Conservation (phyloP, 2,888 invertebrate genomes). For the Drosophila histrio region DNA sequence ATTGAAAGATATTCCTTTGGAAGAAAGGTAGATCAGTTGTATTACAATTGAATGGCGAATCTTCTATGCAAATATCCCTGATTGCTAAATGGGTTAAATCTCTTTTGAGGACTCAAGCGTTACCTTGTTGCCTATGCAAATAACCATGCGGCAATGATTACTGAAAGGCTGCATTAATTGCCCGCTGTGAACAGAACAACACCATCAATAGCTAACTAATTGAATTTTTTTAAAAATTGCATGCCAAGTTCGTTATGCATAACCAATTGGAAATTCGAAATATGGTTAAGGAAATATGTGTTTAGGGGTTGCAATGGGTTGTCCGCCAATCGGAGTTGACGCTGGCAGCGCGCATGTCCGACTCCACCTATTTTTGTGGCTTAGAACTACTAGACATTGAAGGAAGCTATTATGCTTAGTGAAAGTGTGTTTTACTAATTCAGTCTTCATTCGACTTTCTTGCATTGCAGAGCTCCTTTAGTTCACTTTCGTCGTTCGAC, state of each 20-base stretch:
- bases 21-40: too few species aligned
- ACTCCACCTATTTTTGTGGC: conserved; percentile 53
- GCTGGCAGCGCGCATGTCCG: conserved; percentile 64
- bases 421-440: conserved; percentile 44
- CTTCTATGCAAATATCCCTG: not conserved
- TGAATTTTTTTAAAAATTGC: conserved; percentile 13
- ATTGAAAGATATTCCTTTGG: too few species aligned
- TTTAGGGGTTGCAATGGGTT: conserved; percentile 59
- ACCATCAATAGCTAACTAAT: conserved; percentile 52
- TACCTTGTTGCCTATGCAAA: not conserved
- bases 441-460: conserved; percentile 66
- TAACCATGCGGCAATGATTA: conserved; percentile 12
- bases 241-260: conserved; percentile 38
- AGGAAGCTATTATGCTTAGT: not conserved
- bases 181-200: conserved; percentile 43
- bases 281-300: not conserved
- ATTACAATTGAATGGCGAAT: too few species aligned
- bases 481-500: conserved; percentile 84
- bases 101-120: not conserved
- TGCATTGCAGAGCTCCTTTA: conserved; percentile 83
- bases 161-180: conserved; percentile 60
- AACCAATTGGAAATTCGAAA: conserved; percentile 60
- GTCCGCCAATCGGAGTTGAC: conserved; percentile 53
- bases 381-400: conserved; percentile 12
- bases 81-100: not conserved